A percentile compares a stretch with the other conserved stretches of the same genome.
phyloP scores from a whole-genome alignment of 2,888 invertebrate genomes.

The Cenopis cana region DNA sequence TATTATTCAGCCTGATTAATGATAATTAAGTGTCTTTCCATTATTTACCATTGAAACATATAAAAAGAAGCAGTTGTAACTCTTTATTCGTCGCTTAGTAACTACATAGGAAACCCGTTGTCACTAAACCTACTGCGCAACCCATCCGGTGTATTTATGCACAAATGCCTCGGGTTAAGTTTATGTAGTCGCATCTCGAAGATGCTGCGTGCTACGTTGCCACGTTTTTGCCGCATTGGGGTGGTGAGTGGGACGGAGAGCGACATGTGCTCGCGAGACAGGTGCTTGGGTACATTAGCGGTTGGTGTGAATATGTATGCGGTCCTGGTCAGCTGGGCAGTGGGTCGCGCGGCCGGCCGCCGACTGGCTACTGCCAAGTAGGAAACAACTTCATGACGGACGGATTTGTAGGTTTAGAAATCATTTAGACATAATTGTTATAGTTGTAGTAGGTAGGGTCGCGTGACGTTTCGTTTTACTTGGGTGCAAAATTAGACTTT shows the following conservation, averaged over 20 bases:
- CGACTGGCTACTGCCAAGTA: neutral
- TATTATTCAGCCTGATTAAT: neutral
- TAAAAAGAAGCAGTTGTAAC: neutral
- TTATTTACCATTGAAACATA: neutral
- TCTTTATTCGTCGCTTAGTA: neutral
- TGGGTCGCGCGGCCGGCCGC: constrained; percentile 13
- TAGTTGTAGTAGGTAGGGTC: neutral
- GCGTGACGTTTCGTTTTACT: neutral
- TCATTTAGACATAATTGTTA: neutral
- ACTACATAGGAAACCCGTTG: neutral
- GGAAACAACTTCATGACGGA: neutral
- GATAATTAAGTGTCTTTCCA: neutral
- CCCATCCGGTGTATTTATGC: constrained; percentile 2
- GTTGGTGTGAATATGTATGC: constrained; percentile 18
- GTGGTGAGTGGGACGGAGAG: constrained; percentile 63
- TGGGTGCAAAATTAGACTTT: neutral
- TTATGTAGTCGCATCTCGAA: constrained; percentile 41
- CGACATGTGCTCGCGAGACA: constrained; percentile 49
- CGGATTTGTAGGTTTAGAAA: neutral
- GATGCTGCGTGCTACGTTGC: constrained; percentile 69
- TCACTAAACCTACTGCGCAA: constrained; percentile 1
- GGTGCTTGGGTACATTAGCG: constrained; percentile 2
- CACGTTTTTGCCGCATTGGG: constrained; percentile 80
- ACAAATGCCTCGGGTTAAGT: constrained; percentile 24
- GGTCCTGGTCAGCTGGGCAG: constrained; percentile 7